Evolutionary conservation across 1,140 invertebrate species (phyloP), one percentile per base, ranked within the genome.

Genomic region (Atta colombica): DNA sequence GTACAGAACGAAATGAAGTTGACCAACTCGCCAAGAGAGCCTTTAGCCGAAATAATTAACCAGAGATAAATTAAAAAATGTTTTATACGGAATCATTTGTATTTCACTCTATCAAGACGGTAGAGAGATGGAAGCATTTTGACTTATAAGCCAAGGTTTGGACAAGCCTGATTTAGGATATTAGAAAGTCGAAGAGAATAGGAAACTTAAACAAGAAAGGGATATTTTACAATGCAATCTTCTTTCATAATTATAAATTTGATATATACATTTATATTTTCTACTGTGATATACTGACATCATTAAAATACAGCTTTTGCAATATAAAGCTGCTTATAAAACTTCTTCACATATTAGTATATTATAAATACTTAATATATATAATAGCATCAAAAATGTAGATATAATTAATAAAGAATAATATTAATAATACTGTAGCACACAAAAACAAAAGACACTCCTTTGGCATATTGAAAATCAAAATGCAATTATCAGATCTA

Each of bases 401-500:
- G 1, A 80, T 35, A 68, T 66, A 65, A 51, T 65, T 35, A 63
- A 77, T 49, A 63, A 61, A 25, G 28, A 77, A 58, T 35, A 65
- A 61, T 35, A 51, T 51, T 51, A 66, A 61, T 16, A 75, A 75
- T 75, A 74, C 49, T 74, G 53, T 21, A 69, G 5, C 69, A 58
- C 71, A 35, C 39, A 58, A 55, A 74, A 66, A 66, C 63, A 5
- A 45, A 68, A 65, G 3, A 71, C 53, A 58, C 5, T 28, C 3
- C 14, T 71, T 71, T 81, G n/a, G 61, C 7, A 81, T 49, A 69
- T 58, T 69, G 8, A 69, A 18, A 69, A 69, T 49, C 25, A 66
- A 81, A 81, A 81, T 81, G 77, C 63, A 81, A 28, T 45, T 69
- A 21, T 58, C 77, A 81, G n/a, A 81, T 81, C 63, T 61, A 51